A percentile compares a stretch with the other conserved stretches of the same genome.
These are phyloP conservation scores for Anthopleura sola DNA, from an alignment of 64 coral and sea anemone species.

Conservation along the genomic window DNA sequence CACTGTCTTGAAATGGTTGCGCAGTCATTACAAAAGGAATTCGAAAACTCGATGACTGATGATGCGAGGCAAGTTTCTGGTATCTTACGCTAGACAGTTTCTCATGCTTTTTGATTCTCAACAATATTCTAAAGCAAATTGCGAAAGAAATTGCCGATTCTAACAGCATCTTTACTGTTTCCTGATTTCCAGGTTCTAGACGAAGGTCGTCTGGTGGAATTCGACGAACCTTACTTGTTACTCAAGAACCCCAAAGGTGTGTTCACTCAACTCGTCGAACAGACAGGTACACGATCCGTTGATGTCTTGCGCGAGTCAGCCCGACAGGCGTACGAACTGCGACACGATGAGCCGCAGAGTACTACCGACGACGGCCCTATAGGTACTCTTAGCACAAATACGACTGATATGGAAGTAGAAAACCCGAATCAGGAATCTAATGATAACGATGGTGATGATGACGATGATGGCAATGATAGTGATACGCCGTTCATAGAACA, in stretches of 20 bases:
- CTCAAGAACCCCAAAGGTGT: conserved; percentile 50
- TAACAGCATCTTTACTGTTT: not conserved
- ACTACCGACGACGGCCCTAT: not conserved
- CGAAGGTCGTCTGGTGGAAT: conserved; percentile 79
- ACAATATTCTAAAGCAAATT: not conserved
- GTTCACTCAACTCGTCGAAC: conserved; percentile 72
- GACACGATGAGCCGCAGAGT: not conserved
- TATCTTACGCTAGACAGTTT: no score
- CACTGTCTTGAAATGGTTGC: no score
- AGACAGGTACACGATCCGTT: conserved; percentile 62
- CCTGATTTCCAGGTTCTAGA: conserved; percentile 65
- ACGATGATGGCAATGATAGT: not conserved
- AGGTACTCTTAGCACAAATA: not conserved
- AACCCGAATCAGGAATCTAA: not conserved
- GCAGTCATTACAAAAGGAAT: no score
- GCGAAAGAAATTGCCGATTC: not conserved
- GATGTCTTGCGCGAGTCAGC: conserved; percentile 59
- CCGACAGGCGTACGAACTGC: conserved; percentile 43
- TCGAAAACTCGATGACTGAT: no score
- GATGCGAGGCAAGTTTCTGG: no score
- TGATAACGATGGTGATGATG: not conserved
- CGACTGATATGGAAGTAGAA: not conserved
- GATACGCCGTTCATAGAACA: not conserved
- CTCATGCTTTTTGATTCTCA: no score
- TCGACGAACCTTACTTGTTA: conserved; percentile 87